These are phyloP conservation scores for Ranitomeya variabilis DNA, from an alignment of 2,113 vertebrate genomes.

Conservation along the genomic window DNA sequence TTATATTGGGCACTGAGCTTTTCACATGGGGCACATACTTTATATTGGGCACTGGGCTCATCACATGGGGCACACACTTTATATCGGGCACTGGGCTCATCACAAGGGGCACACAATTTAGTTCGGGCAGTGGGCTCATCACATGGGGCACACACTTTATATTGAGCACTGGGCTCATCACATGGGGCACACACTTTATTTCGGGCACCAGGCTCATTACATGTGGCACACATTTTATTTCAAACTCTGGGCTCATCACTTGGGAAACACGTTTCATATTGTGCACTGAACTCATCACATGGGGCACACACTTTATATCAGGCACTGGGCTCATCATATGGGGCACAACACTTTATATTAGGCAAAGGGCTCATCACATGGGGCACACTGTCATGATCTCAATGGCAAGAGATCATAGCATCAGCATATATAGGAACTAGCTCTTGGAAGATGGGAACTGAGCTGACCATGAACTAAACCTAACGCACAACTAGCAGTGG, in stretches of 20 bases:
- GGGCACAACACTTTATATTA: background rate
- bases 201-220: background rate
- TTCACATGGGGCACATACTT: background rate
- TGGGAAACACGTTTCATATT: too few relatives aligned
- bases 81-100: background rate
- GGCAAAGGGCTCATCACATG: background rate
- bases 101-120: background rate
- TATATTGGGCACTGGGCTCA: background rate
- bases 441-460: too few relatives aligned
- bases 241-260: too few relatives aligned
- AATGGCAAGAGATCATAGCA: too few relatives aligned
- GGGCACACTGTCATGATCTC: too few relatives aligned
- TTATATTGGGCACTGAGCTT: background rate
- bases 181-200: background rate
- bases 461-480: too few relatives aligned
- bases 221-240: too few relatives aligned
- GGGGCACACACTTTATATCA: too few relatives aligned
- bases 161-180: background rate
- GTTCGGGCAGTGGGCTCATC: background rate
- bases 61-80: background rate
- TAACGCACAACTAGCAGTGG: too few relatives aligned
- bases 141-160: background rate
- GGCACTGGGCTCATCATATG: background rate
- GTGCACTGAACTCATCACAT: too few relatives aligned
- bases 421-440: too few relatives aligned